phyloP scores from a whole-genome alignment of 2,113 vertebrate genomes.

The Riparia riparia region DNA sequence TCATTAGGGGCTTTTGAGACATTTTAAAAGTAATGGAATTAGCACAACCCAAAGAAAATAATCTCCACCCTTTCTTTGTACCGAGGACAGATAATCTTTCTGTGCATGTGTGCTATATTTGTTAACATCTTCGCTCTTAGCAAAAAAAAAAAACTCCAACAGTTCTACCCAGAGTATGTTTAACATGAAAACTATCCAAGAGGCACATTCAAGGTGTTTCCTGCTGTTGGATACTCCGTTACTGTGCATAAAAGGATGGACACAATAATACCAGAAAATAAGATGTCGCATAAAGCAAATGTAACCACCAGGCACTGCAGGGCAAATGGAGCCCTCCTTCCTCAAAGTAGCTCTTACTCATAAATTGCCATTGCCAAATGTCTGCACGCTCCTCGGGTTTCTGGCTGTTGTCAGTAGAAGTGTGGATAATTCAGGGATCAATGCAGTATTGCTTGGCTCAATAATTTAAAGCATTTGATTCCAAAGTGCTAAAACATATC shows the following conservation, averaged over 20 bases:
- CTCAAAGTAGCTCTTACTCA: background rate
- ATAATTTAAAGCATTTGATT: background rate
- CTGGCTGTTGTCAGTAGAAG: background rate
- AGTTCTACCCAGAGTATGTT: background rate
- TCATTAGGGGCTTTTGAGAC: background rate
- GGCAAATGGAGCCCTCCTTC: background rate
- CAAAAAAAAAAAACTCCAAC: background rate
- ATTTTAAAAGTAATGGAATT: background rate
- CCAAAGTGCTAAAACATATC: background rate
- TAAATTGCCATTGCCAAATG: background rate
- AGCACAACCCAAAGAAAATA: background rate
- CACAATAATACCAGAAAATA: background rate
- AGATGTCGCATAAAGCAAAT: background rate
- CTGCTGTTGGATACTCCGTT: background rate
- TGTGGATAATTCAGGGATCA: background rate
- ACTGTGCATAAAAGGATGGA: background rate
- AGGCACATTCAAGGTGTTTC: background rate
- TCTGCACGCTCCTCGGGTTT: background rate
- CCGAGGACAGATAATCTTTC: background rate
- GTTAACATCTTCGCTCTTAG: background rate
- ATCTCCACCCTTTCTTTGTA: background rate
- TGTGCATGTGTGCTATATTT: background rate
- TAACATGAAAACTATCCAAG: background rate
- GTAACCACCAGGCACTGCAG: rapidly evolving
- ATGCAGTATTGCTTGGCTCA: background rate